Percentiles rank a stretch among this genome's conserved stretches.
Evolutionary conservation across 2,113 vertebrate genomes (phyloP).

Genomic region (Pantherophis guttatus): DNA sequence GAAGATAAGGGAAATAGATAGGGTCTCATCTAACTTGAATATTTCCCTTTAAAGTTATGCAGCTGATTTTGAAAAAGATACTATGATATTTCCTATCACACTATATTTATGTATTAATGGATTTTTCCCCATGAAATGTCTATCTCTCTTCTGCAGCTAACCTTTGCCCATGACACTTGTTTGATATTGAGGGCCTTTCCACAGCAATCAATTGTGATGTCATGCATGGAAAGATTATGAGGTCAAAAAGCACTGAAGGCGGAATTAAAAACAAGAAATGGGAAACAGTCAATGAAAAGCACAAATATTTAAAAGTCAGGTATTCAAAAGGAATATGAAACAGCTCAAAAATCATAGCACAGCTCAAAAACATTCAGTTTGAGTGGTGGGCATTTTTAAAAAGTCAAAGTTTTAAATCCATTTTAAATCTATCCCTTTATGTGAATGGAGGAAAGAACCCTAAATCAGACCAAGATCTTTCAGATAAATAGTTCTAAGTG

Average conservation of each 20-base stretch:
- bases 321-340: slow-evolving; percentile 37
- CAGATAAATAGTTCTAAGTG: background rate
- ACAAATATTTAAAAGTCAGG: slow-evolving; percentile 11
- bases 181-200: slow-evolving; percentile 50
- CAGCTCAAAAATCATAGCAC: background rate
- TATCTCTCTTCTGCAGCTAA: slow-evolving; percentile 54
- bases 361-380: background rate
- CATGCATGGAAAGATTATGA: slow-evolving; percentile 50
- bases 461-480: background rate
- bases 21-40: slow-evolving; percentile 36
- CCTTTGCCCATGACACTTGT: slow-evolving; percentile 45
- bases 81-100: slow-evolving; percentile 49
- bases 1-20: slow-evolving; percentile 48
- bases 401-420: background rate
- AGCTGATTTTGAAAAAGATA: slow-evolving; percentile 55
- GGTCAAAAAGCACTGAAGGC: slow-evolving; percentile 45
- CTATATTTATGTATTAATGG: slow-evolving; percentile 56
- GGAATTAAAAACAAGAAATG: slow-evolving; percentile 34
- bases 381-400: background rate
- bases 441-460: too few relatives aligned
- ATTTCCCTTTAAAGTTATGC: slow-evolving; percentile 55
- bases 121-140: slow-evolving; percentile 52
- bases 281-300: slow-evolving; percentile 39
- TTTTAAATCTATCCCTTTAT: background rate
- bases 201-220: slow-evolving; percentile 56